Percentiles rank a stretch among this genome's conserved stretches.
These are phyloP conservation scores for Sphaerophoria rueppellii DNA, from an alignment of 2,888 invertebrate genomes.

Conservation along the genomic window DNA sequence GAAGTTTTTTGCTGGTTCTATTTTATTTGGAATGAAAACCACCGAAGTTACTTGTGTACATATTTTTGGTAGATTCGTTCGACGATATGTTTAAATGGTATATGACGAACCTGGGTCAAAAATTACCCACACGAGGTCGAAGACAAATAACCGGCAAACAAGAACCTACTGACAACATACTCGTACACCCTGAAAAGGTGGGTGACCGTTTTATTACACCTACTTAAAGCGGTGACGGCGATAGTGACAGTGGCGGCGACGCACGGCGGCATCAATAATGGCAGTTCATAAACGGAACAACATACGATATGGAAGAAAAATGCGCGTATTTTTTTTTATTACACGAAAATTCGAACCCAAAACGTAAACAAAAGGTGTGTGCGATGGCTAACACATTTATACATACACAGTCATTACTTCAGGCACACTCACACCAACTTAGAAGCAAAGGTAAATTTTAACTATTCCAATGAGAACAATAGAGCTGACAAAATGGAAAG, in stretches of 20 bases:
- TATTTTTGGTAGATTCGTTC: background rate
- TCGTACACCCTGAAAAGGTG: slow-evolving; percentile 49
- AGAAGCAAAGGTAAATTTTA: background rate
- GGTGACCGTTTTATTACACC: slow-evolving; percentile 73
- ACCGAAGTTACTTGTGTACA: slow-evolving; percentile 1
- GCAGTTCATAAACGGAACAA: slow-evolving; percentile 59
- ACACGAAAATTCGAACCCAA: slow-evolving; percentile 47
- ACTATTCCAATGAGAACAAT: slow-evolving; percentile 63
- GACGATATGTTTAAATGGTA: background rate
- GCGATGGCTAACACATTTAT: slow-evolving; percentile 48
- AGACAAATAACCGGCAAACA: slow-evolving; percentile 18
- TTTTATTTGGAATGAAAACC: background rate
- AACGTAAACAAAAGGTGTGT: slow-evolving; percentile 72
- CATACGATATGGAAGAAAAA: slow-evolving; percentile 31
- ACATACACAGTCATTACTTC: background rate
- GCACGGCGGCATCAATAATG: background rate
- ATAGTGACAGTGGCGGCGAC: background rate
- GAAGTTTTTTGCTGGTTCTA: slow-evolving; percentile 8
- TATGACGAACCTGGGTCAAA: slow-evolving; percentile 37
- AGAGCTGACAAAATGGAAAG: slow-evolving; percentile 35
- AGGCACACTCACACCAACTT: background rate
- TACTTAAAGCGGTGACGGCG: slow-evolving; percentile 41
- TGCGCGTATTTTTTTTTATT: slow-evolving; percentile 19
- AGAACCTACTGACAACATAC: slow-evolving; percentile 46
- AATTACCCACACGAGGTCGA: slow-evolving; percentile 58